Evolutionary conservation across 2,113 vertebrate genomes (phyloP), one percentile per base, ranked within the genome.

Genomic region (Petromus typicus): DNA sequence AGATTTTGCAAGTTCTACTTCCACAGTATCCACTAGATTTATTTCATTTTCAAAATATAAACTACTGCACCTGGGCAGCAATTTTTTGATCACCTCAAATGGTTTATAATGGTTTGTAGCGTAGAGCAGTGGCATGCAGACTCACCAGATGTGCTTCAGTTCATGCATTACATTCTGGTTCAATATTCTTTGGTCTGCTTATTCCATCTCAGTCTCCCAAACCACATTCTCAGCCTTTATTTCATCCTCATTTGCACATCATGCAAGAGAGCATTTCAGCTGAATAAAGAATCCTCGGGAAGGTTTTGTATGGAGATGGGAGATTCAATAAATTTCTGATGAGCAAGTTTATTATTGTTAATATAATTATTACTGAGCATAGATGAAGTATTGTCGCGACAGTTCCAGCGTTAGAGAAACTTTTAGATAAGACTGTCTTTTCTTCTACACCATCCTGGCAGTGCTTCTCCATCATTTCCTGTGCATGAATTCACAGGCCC

Each of bases 41-140:
- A 97, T 97, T 98, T 98, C 97, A 97, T 97, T 98, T 97, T 96
- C 91, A 97, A 97, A 98, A 97, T 97, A 97, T 94, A 97, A 97
- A 95, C 86, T 76, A 95, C 92, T 96, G 95, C 97, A 98, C 97
- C 97, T 97, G 97, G 96, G 75, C 89, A 91, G 93, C 86, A 78
- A 95, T 88, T 97, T 97, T 98, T 95, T 94, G 84, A 96, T 96
- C 93, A 80, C 76, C 88, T 89, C 95, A 95, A 97, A 97, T 96
- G 93, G 93, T 96, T 89, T 95, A 64, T 94, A 97, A 95, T 92
- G 94, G 91, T 92, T 96, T 95, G 94, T 96, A 96, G 93, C 3
- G 0, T 17, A 83, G n/a, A 57, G 86, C 80, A 82, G 40, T 4
- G 43, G 83, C 69, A 83, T 45, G 64, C 79, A 59, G 73, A 64